Percentiles rank a stretch among this genome's conserved stretches.
These are phyloP conservation scores for Phaethornis superciliosus DNA, from an alignment of 2,113 vertebrate genomes.

Conservation along the genomic window DNA sequence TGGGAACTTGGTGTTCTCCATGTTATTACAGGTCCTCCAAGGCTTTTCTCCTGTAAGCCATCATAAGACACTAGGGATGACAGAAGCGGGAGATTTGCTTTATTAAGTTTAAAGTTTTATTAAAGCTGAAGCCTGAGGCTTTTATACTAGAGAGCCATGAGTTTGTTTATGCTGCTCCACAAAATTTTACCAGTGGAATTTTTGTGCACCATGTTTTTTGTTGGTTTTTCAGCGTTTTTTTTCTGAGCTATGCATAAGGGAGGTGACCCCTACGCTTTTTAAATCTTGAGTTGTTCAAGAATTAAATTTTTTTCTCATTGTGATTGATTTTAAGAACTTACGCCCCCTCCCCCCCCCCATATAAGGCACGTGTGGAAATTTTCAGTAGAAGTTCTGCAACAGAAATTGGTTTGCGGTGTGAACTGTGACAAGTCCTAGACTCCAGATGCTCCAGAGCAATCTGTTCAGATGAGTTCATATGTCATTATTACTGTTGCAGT, in stretches of 20 bases:
- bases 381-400: not conserved
- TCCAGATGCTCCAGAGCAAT: constrained; percentile 20
- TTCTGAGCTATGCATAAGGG: not conserved
- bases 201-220: not conserved
- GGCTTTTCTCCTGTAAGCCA: not conserved
- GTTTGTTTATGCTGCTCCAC: not conserved
- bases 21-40: not conserved
- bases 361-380: not conserved
- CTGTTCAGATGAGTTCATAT: not conserved
- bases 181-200: not conserved
- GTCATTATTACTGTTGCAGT: not conserved
- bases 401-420: not conserved
- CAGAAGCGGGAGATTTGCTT: not conserved
- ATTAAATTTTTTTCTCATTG: not conserved
- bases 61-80: not conserved
- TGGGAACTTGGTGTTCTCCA: not conserved
- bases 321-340: not conserved
- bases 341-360: rapidly evolving
- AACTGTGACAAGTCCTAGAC: not conserved
- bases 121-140: not conserved
- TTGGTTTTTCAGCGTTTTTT: no score
- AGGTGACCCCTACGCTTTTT: not conserved
- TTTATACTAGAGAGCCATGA: not conserved
- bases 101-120: constrained; percentile 13
- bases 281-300: not conserved